These are phyloP conservation scores for Olivierus martensii DNA, from an alignment of 1,140 invertebrate species.

Conservation along the genomic window DNA sequence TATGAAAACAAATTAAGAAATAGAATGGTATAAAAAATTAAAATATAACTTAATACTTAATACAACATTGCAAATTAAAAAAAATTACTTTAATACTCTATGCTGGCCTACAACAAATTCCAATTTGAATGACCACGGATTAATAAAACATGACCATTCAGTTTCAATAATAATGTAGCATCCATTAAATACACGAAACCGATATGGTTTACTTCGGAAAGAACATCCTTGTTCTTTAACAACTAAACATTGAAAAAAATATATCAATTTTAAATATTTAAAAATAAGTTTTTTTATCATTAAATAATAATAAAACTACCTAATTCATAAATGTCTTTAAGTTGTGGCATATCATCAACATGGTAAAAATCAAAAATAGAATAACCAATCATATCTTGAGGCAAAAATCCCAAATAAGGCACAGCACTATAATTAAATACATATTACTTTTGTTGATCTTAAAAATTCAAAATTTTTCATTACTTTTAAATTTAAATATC, in stretches of 20 bases:
- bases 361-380: slow-evolving; percentile 77
- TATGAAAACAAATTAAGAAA: no score
- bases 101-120: slow-evolving; percentile 86
- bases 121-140: slow-evolving; percentile 80
- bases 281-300: neutral
- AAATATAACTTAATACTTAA: no score
- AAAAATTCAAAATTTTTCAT: neutral
- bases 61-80: neutral
- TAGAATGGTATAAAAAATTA: no score
- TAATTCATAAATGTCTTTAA: slow-evolving; percentile 69
- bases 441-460: neutral
- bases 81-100: slow-evolving; percentile 53
- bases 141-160: slow-evolving; percentile 85
- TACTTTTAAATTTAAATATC: no score
- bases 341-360: slow-evolving; percentile 59
- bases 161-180: slow-evolving; percentile 67
- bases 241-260: slow-evolving; percentile 30
- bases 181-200: slow-evolving; percentile 70
- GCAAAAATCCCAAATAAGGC: slow-evolving; percentile 68
- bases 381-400: slow-evolving; percentile 68
- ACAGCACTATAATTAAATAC: slow-evolving; percentile 40
- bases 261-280: slow-evolving; percentile 4
- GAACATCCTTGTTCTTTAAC: slow-evolving; percentile 45
- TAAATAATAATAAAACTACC: slow-evolving; percentile 34
- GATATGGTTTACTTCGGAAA: slow-evolving; percentile 58